phyloP scores from a whole-genome alignment of 2,888 invertebrate genomes.

The Drosophila prolongata region DNA sequence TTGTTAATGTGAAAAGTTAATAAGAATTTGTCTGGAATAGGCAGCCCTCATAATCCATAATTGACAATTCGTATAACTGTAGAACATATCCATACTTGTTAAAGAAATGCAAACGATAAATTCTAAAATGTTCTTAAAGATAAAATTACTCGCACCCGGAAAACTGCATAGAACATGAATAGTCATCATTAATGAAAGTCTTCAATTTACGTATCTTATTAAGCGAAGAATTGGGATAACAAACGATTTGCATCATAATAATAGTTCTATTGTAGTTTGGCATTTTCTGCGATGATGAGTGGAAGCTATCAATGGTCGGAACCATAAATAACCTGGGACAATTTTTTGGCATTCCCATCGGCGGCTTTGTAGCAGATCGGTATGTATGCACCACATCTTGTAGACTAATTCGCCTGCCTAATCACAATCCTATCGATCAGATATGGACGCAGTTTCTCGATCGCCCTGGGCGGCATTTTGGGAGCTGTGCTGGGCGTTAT shows the following conservation, averaged over 20 bases:
- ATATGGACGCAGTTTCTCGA: conserved; percentile 87
- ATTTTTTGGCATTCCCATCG: conserved; percentile 89
- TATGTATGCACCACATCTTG: conserved; percentile 72
- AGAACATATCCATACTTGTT: too few species aligned
- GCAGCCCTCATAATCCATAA: too few species aligned
- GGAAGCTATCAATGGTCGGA: conserved; percentile 90
- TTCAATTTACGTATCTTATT: not conserved
- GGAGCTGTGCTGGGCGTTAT: conserved; percentile 88
- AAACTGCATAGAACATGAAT: not conserved
- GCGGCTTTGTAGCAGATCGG: conserved; percentile 88
- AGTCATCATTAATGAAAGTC: not conserved
- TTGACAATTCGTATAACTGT: too few species aligned
- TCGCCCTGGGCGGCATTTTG: conserved; percentile 86
- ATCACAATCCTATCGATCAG: conserved; percentile 48
- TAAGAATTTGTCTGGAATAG: too few species aligned
- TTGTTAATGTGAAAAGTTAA: too few species aligned
- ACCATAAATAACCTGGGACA: conserved; percentile 91
- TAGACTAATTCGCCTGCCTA: too few species aligned
- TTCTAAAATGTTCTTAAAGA: too few species aligned
- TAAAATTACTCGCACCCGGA: too few species aligned
- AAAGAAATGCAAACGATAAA: too few species aligned
- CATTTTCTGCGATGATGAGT: conserved; percentile 85
- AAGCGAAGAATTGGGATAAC: too few species aligned
- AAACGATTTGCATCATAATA: not conserved
- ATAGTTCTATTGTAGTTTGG: conserved; percentile 66